Evolutionary conservation across 1,140 invertebrate species (phyloP).

Genomic region (Mya arenaria): DNA sequence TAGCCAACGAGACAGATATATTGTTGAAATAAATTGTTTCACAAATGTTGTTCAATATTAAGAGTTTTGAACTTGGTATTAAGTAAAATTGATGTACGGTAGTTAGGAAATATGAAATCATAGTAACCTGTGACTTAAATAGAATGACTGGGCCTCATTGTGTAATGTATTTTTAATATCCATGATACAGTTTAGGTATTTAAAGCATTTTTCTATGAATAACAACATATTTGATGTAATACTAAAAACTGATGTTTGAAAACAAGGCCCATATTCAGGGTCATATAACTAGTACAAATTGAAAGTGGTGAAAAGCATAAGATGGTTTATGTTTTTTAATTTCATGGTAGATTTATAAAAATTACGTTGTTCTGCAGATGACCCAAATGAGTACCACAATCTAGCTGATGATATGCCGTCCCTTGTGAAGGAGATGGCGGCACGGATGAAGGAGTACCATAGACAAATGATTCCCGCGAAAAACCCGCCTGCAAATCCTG

Average conservation of each 20-base stretch:
- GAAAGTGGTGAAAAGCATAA: background rate
- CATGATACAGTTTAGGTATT: too few species aligned
- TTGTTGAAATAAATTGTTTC: too few species aligned
- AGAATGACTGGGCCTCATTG: too few species aligned
- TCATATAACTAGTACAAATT: too few species aligned
- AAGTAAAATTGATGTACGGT: too few species aligned
- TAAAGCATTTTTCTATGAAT: background rate
- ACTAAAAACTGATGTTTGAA: background rate
- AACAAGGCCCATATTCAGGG: too few species aligned
- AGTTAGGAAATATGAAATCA: too few species aligned
- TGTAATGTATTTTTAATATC: too few species aligned
- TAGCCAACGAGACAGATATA: too few species aligned
- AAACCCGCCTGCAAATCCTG: slow-evolving; percentile 13
- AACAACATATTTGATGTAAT: background rate
- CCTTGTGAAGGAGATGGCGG: background rate
- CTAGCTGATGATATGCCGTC: slow-evolving; percentile 33
- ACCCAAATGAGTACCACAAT: slow-evolving; percentile 31
- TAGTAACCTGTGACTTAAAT: too few species aligned
- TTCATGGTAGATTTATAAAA: background rate
- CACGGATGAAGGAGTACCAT: slow-evolving; percentile 14
- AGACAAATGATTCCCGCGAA: slow-evolving; percentile 30
- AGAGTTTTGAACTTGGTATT: too few species aligned
- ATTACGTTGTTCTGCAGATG: slow-evolving; percentile 11
- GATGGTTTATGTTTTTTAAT: background rate
- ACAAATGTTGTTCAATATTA: too few species aligned